Evolutionary conservation across 2,113 vertebrate species (phyloP), one percentile per base, ranked within the genome.

Genomic region (Fregata magnificens): DNA sequence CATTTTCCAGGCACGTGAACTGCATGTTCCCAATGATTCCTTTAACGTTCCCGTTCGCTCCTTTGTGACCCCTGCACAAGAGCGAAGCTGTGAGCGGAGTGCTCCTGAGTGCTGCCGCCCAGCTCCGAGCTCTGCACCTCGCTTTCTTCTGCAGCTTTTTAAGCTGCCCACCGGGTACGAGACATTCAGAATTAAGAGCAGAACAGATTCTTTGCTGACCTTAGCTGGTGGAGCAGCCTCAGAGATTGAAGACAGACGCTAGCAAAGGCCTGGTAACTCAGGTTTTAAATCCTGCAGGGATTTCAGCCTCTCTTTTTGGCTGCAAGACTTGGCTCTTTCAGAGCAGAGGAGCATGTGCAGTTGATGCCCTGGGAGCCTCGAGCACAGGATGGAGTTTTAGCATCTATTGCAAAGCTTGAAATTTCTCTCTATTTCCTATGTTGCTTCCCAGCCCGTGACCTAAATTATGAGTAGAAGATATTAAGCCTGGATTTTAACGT

Each of bases 401-500:
- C 63, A 25, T 58, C 62, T 61, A 1, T 17, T 82, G 71, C 82
- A 88, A 53, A 93, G 25, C 42, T 19, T 58, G 58, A 44, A 38
- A 44, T 78, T 44, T 49, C 71, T 62, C 72, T 71, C 7, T 38
- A 0, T 86, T 70, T 92, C 61, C 38, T 34, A 2, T 21, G 18
- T 59, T 5, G 8, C 42, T 88, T 92, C 59, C 59, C 93, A 88
- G 63, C 50, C 90, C 6, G 1, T 93, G 94, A 86, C 88, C 93
- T 97, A 90, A 86, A 90, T 93, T 42, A 70, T 69, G 55, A 85
- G 67, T 20, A 32, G 85, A 77, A 88, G 81, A 56, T 96, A 95
- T 87, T 90, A 94, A 92, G n/a, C 58, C 71, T 78, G 88, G 63
- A 50, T 83, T 97, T 95, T 69, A 52, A 59, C 86, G 65, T 55